These are phyloP conservation scores for Cotesia chilonis DNA, from an alignment of 1,140 invertebrate genomes.

Conservation along the genomic window DNA sequence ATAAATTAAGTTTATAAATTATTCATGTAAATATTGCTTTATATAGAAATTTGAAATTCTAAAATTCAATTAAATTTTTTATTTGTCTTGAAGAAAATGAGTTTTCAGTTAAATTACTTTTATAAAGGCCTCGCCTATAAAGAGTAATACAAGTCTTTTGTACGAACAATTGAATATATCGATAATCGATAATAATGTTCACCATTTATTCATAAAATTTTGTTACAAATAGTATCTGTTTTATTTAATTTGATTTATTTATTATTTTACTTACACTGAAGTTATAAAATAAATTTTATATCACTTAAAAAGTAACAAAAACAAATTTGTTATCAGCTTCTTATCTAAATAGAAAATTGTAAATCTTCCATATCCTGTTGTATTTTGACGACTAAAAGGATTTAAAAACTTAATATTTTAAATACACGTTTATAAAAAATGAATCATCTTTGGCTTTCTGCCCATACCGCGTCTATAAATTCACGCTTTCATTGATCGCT, in stretches of 20 bases:
- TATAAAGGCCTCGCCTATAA: too few relatives aligned
- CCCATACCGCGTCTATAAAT: constrained; percentile 1
- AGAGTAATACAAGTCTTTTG: background rate
- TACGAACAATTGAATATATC: constrained; percentile 15
- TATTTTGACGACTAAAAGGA: too few relatives aligned
- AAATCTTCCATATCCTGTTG: too few relatives aligned
- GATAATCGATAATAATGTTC: constrained; percentile 16
- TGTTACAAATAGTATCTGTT: background rate
- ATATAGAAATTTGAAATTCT: too few relatives aligned
- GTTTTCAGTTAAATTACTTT: background rate
- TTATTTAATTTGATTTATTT: background rate
- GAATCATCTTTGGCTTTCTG: constrained; percentile 15
- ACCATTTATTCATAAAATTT: background rate
- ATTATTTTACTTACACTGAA: too few relatives aligned
- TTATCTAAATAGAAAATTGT: background rate
- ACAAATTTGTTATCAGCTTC: background rate
- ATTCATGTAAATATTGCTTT: too few relatives aligned
- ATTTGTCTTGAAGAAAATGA: background rate
- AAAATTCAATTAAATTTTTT: background rate
- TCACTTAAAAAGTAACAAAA: too few relatives aligned
- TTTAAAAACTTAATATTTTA: background rate
- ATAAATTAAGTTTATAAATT: too few relatives aligned
- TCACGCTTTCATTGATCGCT: constrained; percentile 20
- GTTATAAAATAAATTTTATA: too few relatives aligned
- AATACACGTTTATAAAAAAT: background rate